These are phyloP conservation scores for Cephus rjabovi DNA, from an alignment of 2,888 invertebrate genomes.

Conservation along the genomic window DNA sequence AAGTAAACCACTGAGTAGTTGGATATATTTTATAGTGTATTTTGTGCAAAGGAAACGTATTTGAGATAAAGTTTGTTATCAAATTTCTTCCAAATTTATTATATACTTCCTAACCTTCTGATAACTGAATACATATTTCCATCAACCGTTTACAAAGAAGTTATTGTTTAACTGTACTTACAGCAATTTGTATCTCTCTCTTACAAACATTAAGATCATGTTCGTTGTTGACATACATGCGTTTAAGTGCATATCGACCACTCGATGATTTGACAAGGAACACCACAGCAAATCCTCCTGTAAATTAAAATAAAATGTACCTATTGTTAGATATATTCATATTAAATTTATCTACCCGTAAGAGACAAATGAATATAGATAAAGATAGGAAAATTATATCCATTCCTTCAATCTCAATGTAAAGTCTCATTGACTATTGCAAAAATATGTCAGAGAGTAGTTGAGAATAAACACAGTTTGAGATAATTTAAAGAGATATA, in stretches of 20 bases:
- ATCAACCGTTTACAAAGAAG: background rate
- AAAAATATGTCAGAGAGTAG: conserved; percentile 1
- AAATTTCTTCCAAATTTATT: background rate
- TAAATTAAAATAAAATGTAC: conserved; percentile 27
- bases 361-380: background rate
- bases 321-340: background rate
- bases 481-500: background rate
- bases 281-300: conserved; percentile 94
- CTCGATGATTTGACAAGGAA: conserved; percentile 83
- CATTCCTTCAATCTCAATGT: background rate
- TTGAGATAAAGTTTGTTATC: background rate
- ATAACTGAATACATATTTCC: background rate
- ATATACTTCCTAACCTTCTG: background rate
- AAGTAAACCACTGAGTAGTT: background rate
- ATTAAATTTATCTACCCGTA: background rate
- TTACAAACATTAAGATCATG: conserved; percentile 88
- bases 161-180: conserved; percentile 66
- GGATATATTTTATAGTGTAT: background rate
- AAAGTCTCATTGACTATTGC: background rate
- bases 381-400: background rate
- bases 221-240: conserved; percentile 94
- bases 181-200: conserved; percentile 92
- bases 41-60: background rate
- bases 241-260: conserved; percentile 85
- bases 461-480: background rate